These are phyloP conservation scores for Frieseomelitta varia DNA, from an alignment of 1,140 invertebrate species.

Conservation along the genomic window DNA sequence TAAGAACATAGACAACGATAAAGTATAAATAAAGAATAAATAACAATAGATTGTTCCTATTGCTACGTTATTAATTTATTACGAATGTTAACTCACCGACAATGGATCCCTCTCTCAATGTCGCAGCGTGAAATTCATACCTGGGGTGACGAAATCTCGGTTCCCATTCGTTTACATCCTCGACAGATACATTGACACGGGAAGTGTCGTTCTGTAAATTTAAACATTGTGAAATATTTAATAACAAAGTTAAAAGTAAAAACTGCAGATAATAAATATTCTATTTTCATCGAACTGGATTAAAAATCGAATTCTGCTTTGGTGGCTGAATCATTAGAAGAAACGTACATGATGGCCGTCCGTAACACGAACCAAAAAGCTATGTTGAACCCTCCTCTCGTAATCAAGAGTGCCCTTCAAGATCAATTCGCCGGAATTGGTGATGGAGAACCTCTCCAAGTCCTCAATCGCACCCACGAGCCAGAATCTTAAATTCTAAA, in stretches of 20 bases:
- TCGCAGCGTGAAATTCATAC: constrained; percentile 89
- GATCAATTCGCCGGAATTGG: constrained; percentile 90
- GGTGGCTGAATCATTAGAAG: neutral
- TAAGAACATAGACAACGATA: neutral
- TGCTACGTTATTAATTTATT: neutral
- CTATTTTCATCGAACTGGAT: neutral
- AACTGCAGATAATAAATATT: neutral
- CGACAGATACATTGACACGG: constrained; percentile 89
- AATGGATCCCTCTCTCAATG: constrained; percentile 75
- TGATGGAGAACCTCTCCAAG: constrained; percentile 88
- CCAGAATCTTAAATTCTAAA: constrained; percentile 84
- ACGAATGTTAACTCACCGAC: constrained; percentile 74
- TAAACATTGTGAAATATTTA: neutral
- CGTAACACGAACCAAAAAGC: constrained; percentile 91
- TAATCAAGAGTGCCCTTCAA: constrained; percentile 91
- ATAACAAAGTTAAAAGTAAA: neutral
- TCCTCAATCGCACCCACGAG: constrained; percentile 86
- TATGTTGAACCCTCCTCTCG: constrained; percentile 88
- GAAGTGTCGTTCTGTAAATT: constrained; percentile 89
- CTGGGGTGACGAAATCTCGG: constrained; percentile 93
- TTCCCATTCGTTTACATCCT: constrained; percentile 96
- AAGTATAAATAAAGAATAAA: neutral
- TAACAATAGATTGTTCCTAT: neutral
- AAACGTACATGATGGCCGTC: constrained; percentile 88
- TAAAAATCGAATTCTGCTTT: neutral